Conservation (phyloP, 2,797 vertebrate genomes). For the Etheostoma nigrum region DNA sequence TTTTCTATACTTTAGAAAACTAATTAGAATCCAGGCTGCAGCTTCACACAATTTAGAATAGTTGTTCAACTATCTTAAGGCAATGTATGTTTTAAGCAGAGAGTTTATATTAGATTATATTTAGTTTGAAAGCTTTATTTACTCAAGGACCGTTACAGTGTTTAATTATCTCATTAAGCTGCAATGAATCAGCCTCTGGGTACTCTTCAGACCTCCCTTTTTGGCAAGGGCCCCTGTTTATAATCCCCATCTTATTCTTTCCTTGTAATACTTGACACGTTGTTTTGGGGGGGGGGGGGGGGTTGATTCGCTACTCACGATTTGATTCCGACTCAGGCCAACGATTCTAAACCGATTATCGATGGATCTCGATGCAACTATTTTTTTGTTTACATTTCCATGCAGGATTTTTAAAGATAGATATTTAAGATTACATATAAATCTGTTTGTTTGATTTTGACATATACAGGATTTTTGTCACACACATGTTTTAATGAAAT, state of each 20-base stretch:
- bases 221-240: conserved; percentile 27
- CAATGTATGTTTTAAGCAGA: background rate
- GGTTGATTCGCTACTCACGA: too few relatives aligned
- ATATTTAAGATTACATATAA: too few relatives aligned
- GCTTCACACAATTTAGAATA: background rate
- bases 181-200: conserved; percentile 23
- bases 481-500: too few relatives aligned
- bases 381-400: too few relatives aligned
- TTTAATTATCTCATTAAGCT: conserved; percentile 38
- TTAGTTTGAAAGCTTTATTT: conserved; percentile 45
- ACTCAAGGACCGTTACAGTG: conserved; percentile 11
- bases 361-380: too few relatives aligned
- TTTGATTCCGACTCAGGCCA: too few relatives aligned
- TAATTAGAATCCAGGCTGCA: background rate
- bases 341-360: too few relatives aligned
- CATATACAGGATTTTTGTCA: too few relatives aligned
- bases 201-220: conserved; percentile 12
- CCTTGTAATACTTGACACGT: background rate
- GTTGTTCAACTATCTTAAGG: conserved; percentile 1
- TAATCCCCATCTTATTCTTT: conserved; percentile 30
- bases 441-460: too few relatives aligned
- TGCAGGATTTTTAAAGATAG: too few relatives aligned
- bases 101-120: conserved; percentile 4
- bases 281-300: too few relatives aligned
- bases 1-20: background rate